Conservation (phyloP, 2,113 vertebrate genomes). For the Marcusenius ussheri region DNA sequence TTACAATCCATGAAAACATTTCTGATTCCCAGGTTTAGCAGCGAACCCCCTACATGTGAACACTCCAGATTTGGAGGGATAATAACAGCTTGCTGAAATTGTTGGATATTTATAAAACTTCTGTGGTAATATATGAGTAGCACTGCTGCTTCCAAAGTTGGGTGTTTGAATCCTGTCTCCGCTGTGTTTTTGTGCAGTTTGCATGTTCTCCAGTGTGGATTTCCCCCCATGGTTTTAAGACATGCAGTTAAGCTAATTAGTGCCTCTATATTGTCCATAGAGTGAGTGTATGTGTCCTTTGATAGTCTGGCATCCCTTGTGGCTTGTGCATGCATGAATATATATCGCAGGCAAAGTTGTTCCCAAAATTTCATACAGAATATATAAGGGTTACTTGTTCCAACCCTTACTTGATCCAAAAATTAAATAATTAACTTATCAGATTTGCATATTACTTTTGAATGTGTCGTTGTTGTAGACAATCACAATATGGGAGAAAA, state of each 20-base stretch:
- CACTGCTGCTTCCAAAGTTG: background rate
- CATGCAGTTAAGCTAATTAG: background rate
- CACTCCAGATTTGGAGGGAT: background rate
- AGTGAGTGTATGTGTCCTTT: background rate
- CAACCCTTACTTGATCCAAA: background rate
- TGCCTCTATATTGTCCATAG: background rate
- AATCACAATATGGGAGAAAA: background rate
- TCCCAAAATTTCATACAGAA: background rate
- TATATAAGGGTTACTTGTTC: background rate
- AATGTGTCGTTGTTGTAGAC: constrained; percentile 7
- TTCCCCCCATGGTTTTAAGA: background rate
- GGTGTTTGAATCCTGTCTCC: background rate
- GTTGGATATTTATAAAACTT: background rate
- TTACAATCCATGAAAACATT: background rate
- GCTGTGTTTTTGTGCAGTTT: background rate
- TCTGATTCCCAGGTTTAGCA: background rate
- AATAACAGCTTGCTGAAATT: background rate
- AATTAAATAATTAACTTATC: background rate
- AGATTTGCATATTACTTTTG: constrained; percentile 1
- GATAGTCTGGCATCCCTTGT: background rate
- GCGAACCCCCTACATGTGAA: background rate
- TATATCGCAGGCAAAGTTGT: background rate
- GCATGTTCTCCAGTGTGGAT: background rate
- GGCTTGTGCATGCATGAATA: background rate
- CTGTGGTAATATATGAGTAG: background rate